Evolutionary conservation across 2,888 invertebrate genomes (phyloP), one percentile per base, ranked within the genome.

Genomic region (Agrochola circellaris): DNA sequence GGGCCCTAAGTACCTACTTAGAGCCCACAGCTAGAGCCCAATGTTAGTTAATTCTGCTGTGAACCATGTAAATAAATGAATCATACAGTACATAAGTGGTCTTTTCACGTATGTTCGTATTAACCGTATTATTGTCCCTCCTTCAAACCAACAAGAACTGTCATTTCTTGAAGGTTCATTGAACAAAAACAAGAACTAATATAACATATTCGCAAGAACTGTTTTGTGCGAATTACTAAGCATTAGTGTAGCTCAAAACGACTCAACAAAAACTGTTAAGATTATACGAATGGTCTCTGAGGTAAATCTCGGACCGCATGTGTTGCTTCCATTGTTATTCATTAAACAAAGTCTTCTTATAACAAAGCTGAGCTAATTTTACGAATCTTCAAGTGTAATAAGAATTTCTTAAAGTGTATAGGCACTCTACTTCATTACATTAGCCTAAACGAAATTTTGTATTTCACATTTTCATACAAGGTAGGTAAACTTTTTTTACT

Each of bases 251-350:
- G 65, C 64, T 65, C 23, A 61, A 30, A 61, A 48, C 34, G 58
- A 72, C 67, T 45, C 45, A 61, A 76, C 71, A 78, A 83, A 83
- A 79, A 74, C 73, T 56, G 45, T 66, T 51, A 62, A 68, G 62
- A 54, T 74, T 73, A 74, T 51, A 61, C 34, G 17, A 73, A 26
- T 74, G 42, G 61, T 73, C 70, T 66, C 62, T 66, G 23, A 56
- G 51, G 71, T 42, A 64, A 64, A 72, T 71, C 56, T 73, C 45
- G 54, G 61, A 78, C 62, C 69, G 66, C 69, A 65, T 77, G 54
- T 76, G 62, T 56, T 69, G 60, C 30, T 58, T 26, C 20, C 9
- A 61, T 65, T 73, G 69, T 73, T 75, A 60, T 67, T 73, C 9
- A 48, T 56, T 60, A 51, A 20, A 51, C 30, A 23, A 73, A 48